Evolutionary conservation across 2,888 invertebrate species (phyloP).

Genomic region (Machimus rusticus): DNA sequence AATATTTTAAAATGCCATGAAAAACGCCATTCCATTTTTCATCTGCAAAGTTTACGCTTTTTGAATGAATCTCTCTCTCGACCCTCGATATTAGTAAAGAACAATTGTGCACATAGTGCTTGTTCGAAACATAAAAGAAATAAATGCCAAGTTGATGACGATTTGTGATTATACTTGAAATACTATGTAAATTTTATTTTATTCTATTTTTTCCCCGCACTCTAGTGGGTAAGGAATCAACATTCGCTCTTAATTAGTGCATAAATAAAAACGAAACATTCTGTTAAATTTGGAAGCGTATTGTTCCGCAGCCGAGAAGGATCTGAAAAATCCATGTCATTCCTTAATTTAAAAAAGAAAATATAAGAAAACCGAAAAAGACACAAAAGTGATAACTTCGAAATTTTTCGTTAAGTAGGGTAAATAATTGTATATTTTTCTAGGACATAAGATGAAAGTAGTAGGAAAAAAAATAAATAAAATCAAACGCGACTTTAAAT

Average conservation of each 20-base stretch:
- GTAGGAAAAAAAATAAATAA: background rate
- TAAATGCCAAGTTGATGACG: background rate
- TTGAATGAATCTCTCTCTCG: background rate
- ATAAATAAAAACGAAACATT: background rate
- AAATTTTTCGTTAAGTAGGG: slow-evolving; percentile 28
- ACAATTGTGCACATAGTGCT: slow-evolving; percentile 8
- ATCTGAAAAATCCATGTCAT: background rate
- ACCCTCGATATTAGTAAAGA: background rate
- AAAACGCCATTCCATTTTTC: background rate
- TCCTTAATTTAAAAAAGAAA: slow-evolving; percentile 1
- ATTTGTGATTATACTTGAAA: slow-evolving; percentile 5
- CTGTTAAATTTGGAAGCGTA: background rate
- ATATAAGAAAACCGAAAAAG: background rate
- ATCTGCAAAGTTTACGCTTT: background rate
- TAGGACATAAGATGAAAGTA: slow-evolving; percentile 18
- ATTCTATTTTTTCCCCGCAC: background rate
- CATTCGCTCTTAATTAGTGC: background rate
- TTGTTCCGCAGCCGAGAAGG: background rate
- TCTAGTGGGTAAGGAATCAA: background rate
- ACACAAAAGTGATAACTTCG: slow-evolving; percentile 36
- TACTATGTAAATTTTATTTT: background rate
- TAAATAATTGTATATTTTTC: slow-evolving; percentile 27
- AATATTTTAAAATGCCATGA: slow-evolving; percentile 18
- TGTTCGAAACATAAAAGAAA: background rate
- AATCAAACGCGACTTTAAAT: background rate